Percentiles rank a stretch among this genome's conserved stretches.
Evolutionary conservation across 2,888 invertebrate species (phyloP).

Genomic region (Osmoderma eremita): DNA sequence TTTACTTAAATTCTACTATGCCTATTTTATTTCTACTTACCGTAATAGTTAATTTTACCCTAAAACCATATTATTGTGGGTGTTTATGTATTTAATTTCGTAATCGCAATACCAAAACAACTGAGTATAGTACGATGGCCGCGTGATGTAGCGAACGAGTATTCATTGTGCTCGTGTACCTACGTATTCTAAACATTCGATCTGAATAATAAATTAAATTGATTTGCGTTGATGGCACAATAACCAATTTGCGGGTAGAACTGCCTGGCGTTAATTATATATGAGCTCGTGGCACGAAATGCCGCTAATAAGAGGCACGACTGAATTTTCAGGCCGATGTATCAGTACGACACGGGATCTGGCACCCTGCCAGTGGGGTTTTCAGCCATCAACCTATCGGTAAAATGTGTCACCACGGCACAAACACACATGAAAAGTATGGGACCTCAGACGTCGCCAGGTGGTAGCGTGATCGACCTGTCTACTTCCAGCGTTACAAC

Average conservation of each 20-base stretch:
- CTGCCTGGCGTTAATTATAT: slow-evolving; percentile 29
- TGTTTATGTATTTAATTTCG: too few relatives aligned
- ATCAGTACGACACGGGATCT: slow-evolving; percentile 80
- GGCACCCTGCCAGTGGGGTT: slow-evolving; percentile 79
- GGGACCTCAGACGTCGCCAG: slow-evolving; percentile 77
- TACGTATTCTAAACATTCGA: slow-evolving; percentile 33
- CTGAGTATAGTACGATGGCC: not conserved
- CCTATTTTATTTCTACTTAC: too few relatives aligned
- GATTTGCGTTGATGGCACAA: slow-evolving; percentile 30
- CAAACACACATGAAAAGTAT: slow-evolving; percentile 72
- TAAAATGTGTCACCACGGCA: slow-evolving; percentile 83
- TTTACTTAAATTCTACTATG: too few relatives aligned
- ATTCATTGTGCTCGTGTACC: slow-evolving; percentile 1
- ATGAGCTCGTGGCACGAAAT: slow-evolving; percentile 19
- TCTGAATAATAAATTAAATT: slow-evolving; percentile 33
- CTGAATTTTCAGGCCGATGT: slow-evolving; percentile 73
- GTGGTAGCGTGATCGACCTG: slow-evolving; percentile 85
- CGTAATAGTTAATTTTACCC: too few relatives aligned
- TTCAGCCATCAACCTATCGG: slow-evolving; percentile 84
- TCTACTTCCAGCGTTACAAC: slow-evolving; percentile 87
- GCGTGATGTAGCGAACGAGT: not conserved
- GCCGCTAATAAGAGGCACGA: slow-evolving; percentile 19
- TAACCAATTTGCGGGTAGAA: slow-evolving; percentile 32
- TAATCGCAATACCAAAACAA: not conserved
- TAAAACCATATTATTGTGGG: too few relatives aligned